Percentiles rank a stretch among this genome's conserved stretches.
Conservation (phyloP, 2,797 vertebrate genomes). For the Hypotaenidia okinawae region DNA sequence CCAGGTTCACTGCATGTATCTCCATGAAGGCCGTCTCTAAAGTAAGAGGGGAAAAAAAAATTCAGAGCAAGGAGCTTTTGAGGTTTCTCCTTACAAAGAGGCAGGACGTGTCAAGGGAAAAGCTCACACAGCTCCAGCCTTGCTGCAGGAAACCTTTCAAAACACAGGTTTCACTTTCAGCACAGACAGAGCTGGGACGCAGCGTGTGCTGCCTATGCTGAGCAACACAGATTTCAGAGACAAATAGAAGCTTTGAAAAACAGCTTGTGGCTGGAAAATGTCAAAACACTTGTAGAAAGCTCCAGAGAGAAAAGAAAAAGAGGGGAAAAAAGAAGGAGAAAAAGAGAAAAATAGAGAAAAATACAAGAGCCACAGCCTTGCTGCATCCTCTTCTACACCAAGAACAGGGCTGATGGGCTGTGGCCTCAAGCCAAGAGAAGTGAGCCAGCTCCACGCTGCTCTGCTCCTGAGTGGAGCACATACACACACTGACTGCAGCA, state of each 20-base stretch:
- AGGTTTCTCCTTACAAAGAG: slow-evolving; percentile 47
- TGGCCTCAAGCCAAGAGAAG: slow-evolving; percentile 47
- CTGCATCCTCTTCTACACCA: slow-evolving; percentile 64
- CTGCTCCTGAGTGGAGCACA: neutral
- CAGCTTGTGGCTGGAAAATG: slow-evolving; percentile 55
- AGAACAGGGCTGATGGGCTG: slow-evolving; percentile 58
- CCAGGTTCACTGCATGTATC: neutral
- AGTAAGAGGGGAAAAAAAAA: neutral
- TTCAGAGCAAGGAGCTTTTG: neutral
- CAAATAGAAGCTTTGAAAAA: slow-evolving; percentile 26
- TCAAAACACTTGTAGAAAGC: slow-evolving; percentile 23
- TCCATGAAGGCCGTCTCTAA: neutral
- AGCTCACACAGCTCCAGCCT: neutral
- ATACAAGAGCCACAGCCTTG: neutral
- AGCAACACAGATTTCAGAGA: neutral
- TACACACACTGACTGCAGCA: neutral
- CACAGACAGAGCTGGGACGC: neutral
- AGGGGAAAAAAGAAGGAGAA: no score
- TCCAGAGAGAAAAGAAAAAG: slow-evolving; percentile 36
- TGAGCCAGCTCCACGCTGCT: slow-evolving; percentile 32
- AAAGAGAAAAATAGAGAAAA: neutral
- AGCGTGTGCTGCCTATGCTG: neutral
- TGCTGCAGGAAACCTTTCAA: slow-evolving; percentile 51
- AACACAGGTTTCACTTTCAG: slow-evolving; percentile 64
- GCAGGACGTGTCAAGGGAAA: slow-evolving; percentile 25